Conservation (phyloP, 2,797 vertebrate genomes). For the Coregonus sp. region DNA sequence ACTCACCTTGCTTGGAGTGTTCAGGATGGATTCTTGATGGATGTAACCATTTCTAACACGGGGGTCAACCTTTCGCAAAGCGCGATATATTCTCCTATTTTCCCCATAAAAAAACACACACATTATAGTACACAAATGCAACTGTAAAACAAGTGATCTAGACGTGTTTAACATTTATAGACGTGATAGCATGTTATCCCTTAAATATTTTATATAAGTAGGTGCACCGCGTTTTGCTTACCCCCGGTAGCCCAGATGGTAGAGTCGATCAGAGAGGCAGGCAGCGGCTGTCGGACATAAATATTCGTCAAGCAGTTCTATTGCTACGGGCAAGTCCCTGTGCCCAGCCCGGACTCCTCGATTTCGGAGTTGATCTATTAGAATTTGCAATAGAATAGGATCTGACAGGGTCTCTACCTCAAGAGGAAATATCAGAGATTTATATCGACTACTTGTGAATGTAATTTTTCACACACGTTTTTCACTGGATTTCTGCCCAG, state of each 20-base stretch:
- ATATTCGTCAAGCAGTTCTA: constrained; percentile 27
- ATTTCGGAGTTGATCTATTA: neutral
- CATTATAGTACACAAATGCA: neutral
- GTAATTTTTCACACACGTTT: neutral
- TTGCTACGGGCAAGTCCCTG: constrained; percentile 20
- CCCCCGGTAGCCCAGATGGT: constrained; percentile 50
- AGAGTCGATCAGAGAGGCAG: constrained; percentile 39
- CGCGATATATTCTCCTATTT: neutral
- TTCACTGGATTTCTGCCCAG: constrained; percentile 23
- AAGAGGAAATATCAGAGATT: constrained; percentile 10
- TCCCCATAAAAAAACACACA: neutral
- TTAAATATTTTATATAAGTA: neutral
- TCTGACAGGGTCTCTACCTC: constrained; percentile 16
- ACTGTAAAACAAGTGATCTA: neutral
- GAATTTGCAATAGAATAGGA: constrained; percentile 28
- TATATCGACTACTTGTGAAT: neutral
- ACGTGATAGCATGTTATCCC: neutral
- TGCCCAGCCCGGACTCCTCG: neutral
- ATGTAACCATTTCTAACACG: constrained; percentile 4
- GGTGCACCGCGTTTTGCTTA: neutral
- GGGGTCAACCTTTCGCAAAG: neutral
- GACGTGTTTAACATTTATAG: neutral
- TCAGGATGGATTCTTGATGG: neutral
- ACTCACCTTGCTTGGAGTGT: neutral
- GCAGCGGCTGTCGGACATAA: constrained; percentile 51